These are phyloP conservation scores for Zaprionus camerounensis DNA, from an alignment of 1,140 invertebrate genomes.

Conservation along the genomic window DNA sequence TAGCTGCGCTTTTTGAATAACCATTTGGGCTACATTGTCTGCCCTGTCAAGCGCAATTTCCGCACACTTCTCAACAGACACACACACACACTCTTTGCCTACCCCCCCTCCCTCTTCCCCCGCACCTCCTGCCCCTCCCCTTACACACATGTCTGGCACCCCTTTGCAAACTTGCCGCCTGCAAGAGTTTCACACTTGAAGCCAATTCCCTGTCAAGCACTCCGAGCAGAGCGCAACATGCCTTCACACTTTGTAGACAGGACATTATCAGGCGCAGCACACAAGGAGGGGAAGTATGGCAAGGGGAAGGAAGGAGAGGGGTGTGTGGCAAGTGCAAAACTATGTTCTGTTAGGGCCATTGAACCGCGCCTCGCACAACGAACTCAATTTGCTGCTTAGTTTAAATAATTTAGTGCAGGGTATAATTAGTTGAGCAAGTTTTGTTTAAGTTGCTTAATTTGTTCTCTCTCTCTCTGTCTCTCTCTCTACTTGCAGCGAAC, in stretches of 20 bases:
- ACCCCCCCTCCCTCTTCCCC: too few species aligned
- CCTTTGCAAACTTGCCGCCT: slow-evolving; percentile 13
- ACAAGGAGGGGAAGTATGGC: background rate
- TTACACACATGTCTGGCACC: background rate
- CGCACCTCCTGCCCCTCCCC: background rate
- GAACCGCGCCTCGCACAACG: slow-evolving; percentile 19
- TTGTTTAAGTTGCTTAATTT: slow-evolving; percentile 18
- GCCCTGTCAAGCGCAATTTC: slow-evolving; percentile 22
- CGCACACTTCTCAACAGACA: background rate
- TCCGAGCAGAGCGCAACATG: slow-evolving; percentile 15
- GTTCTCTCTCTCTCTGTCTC: background rate
- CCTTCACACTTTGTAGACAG: slow-evolving; percentile 30
- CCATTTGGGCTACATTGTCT: slow-evolving; percentile 36
- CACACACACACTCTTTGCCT: background rate
- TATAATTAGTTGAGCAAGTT: background rate
- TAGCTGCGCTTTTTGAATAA: slow-evolving; percentile 36
- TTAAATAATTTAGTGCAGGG: slow-evolving; percentile 19
- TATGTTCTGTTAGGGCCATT: slow-evolving; percentile 18
- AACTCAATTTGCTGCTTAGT: slow-evolving; percentile 7
- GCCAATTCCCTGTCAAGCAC: slow-evolving; percentile 39
- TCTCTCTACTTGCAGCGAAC: slow-evolving; percentile 26
- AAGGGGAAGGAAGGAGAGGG: background rate
- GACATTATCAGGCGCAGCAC: slow-evolving; percentile 6
- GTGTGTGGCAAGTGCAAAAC: slow-evolving; percentile 26
- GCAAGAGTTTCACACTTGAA: slow-evolving; percentile 33